Base-by-base conservation (phyloP, 2,888 invertebrate species). In the Pardosa pseudoannulata region DNA sequence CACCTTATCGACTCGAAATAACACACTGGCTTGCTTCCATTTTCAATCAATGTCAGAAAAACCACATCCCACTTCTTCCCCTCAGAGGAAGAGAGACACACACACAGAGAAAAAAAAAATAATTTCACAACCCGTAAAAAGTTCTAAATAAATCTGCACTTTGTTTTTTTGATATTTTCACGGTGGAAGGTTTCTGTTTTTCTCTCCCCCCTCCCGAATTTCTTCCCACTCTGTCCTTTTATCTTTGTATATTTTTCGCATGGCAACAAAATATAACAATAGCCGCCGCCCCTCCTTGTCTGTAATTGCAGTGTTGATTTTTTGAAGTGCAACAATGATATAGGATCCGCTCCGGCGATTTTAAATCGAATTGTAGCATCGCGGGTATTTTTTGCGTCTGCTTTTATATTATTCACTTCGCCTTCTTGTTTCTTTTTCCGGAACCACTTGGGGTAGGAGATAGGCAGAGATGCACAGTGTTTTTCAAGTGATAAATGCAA, bases 241-340 rank as follows among this genome's bases (percentile, higher is more conserved):
- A 29, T 65, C 31, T 65, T 65, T 56, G 32, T 27, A 32, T 67
- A 27, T 36, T n/a, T 78, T 67, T 56, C 71, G 46, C 64, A 50
- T 50, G n/a, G 70, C 39, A 75, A 82, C 73, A 75, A 71, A 82
- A 75, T 70, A 41, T 70, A 75, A 82, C 70, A 82, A 75, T 75
- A 41, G 23, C 39, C 41, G 29, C 41, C 29, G 41, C 68, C 29
- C 68, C 27, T 46, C 74, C 19, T 50, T 32, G 16, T 27, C 67
- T 19, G 23, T 68, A 81, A 81, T 81, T 75, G 68, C 71, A 56
- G 28, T 83, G 82, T 83, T 83, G 76, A 76, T 83, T 76, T 83
- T 83, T 67, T 65, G 76, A 76, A 76, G 28, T 75, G 62, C 81
- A 70, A 75, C 75, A 75, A 82, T 75, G 70, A 70, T 50, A 72